Evolutionary conservation across 2,113 vertebrate genomes (phyloP), one percentile per base, ranked within the genome.

Genomic region (Shinisaurus crocodilurus): DNA sequence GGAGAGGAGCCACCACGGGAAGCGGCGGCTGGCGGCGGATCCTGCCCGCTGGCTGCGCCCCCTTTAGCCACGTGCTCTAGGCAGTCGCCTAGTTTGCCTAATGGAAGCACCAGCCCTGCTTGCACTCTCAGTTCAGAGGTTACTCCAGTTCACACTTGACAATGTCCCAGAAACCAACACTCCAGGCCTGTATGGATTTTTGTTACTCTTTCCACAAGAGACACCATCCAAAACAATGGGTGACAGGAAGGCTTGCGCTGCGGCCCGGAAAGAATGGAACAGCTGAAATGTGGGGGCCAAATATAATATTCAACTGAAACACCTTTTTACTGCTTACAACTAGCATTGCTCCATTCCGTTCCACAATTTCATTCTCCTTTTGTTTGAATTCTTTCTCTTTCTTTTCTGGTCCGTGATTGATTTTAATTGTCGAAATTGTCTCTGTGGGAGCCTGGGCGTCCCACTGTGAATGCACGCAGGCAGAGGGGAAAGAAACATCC

Each of bases 371-470:
- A 10, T 88, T 40, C 40, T 65, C 3, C 45, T 63, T 76, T 43
- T 82, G 1, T 60, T 63, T 48, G 60, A 79, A 18, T 40, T 67
- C 16, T 48, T 25, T 5, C 54, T 15, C 50, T 86, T 86, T 9
- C 34, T 87, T 76, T 87, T 16, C 37, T 27, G 34, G 86, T 13
- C 0, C 0, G 7, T 4, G 48, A 12, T 88, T 76, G 77, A 5
- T n/a, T 80, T 83, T 34, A 90, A 82, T 89, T 92, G 65, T 69
- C 1, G 63, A 79, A 67, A 85, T 69, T 85, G 10, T 74, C 4
- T n/a, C 69, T 57, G 77, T 81, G n/a, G 23, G 18, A 54, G n/a
- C 0, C 20, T 74, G 65, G 65, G 34, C 92, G 81, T 87, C 20
- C 76, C 13, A 8, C 16, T 8, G 50, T 34, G 89, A 48, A 69